A percentile compares a stretch with the other conserved stretches of the same genome.
Conservation (phyloP, 2,888 invertebrate species). For the Meta bourneti region DNA sequence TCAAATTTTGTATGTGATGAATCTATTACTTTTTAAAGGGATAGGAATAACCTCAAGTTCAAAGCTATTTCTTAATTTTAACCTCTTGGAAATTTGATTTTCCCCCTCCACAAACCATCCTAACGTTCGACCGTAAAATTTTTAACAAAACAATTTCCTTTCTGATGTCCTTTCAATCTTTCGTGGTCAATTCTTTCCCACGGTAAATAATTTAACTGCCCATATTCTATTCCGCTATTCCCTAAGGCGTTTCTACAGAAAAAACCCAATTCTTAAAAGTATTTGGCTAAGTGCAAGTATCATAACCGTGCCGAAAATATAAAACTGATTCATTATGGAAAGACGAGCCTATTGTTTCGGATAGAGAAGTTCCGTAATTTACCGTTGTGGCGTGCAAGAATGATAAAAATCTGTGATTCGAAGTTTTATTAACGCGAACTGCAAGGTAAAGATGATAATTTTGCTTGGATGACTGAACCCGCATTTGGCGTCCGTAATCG, state of each 20-base stretch:
- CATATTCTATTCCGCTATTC: not conserved
- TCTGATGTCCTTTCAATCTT: too few species aligned
- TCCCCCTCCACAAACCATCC: too few species aligned
- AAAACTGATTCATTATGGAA: not conserved
- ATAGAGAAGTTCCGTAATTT: conserved; percentile 27
- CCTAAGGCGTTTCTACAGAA: not conserved
- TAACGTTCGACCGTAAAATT: too few species aligned
- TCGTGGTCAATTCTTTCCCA: conserved; percentile 43
- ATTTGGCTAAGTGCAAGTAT: conserved; percentile 9
- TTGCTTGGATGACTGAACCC: not conserved
- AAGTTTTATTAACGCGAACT: not conserved
- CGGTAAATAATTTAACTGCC: not conserved
- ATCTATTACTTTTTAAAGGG: too few species aligned
- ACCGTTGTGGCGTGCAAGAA: conserved; percentile 11
- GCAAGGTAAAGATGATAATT: not conserved
- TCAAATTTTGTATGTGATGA: too few species aligned
- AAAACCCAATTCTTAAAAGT: not conserved
- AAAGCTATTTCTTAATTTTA: too few species aligned
- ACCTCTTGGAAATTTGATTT: too few species aligned
- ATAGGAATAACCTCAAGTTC: too few species aligned
- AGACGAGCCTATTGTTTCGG: conserved; percentile 23
- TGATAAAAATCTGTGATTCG: not conserved
- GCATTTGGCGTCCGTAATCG: not conserved
- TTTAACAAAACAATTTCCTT: too few species aligned
- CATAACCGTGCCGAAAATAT: not conserved